These are phyloP conservation scores for Lophura nycthemera DNA, from an alignment of 2,113 vertebrate genomes.

Conservation along the genomic window DNA sequence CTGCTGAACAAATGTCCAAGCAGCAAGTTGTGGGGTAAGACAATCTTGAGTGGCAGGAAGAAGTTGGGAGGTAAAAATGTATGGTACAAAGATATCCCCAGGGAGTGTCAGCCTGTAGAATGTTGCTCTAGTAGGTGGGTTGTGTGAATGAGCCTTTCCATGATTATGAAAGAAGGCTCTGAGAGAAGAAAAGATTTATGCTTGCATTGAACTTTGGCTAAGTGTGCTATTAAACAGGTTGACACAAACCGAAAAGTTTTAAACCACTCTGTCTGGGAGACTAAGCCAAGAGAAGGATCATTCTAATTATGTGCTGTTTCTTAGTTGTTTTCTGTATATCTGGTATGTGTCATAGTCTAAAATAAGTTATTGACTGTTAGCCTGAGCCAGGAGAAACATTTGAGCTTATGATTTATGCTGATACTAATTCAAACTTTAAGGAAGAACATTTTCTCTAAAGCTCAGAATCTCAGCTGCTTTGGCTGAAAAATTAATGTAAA, in stretches of 20 bases:
- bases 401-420: neutral
- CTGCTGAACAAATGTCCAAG: neutral
- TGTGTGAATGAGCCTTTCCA: neutral
- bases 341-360: neutral
- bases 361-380: neutral
- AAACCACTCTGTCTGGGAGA: neutral
- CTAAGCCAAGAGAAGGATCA: neutral
- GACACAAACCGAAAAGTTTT: neutral
- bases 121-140: neutral
- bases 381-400: neutral
- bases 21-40: neutral
- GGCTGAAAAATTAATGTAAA: neutral
- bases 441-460: neutral
- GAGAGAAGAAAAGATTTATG: constrained; percentile 12
- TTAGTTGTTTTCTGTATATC: neutral
- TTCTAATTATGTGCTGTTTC: neutral
- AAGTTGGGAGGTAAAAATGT: neutral
- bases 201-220: neutral
- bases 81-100: constrained; percentile 7
- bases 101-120: constrained; percentile 52
- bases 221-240: neutral
- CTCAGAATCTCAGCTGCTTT: neutral
- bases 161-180: constrained; percentile 42
- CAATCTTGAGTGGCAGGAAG: neutral
- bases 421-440: neutral